Percentiles rank a stretch among this genome's conserved stretches.
phyloP scores from a whole-genome alignment of 2,888 invertebrate species.

The Macropis europaea region DNA sequence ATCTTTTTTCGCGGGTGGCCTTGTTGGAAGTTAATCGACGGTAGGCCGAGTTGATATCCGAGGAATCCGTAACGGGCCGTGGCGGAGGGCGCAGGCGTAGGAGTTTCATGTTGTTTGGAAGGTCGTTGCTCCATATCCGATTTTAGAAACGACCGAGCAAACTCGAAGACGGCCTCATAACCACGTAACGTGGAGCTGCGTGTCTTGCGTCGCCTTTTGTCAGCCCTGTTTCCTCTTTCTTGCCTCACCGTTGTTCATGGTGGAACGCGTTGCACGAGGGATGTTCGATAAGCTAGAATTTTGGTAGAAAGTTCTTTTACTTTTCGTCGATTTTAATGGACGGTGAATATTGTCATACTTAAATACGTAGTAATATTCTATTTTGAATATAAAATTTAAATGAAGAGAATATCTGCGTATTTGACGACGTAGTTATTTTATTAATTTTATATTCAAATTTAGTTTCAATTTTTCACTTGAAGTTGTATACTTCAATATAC shows the following conservation, averaged over 20 bases:
- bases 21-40: slow-evolving; percentile 36
- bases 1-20: slow-evolving; percentile 14
- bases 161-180: slow-evolving; percentile 61
- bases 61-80: slow-evolving; percentile 23
- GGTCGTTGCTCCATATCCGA: slow-evolving; percentile 79
- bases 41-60: slow-evolving; percentile 31
- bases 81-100: slow-evolving; percentile 45
- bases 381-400: too few relatives aligned
- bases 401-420: too few relatives aligned
- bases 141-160: slow-evolving; percentile 75
- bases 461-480: too few relatives aligned
- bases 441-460: too few relatives aligned
- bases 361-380: too few relatives aligned
- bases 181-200: slow-evolving; percentile 52
- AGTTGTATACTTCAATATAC: too few relatives aligned
- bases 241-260: neutral
- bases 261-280: too few relatives aligned
- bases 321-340: too few relatives aligned
- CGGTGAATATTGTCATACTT: too few relatives aligned
- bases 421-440: too few relatives aligned
- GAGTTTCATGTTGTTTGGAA: slow-evolving; percentile 76
- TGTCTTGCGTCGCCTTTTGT: slow-evolving; percentile 1
- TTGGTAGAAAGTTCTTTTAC: too few relatives aligned
- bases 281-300: too few relatives aligned
- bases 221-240: neutral